Conservation (phyloP, 2,888 invertebrate species). For the Dorcus parallelipipedus region DNA sequence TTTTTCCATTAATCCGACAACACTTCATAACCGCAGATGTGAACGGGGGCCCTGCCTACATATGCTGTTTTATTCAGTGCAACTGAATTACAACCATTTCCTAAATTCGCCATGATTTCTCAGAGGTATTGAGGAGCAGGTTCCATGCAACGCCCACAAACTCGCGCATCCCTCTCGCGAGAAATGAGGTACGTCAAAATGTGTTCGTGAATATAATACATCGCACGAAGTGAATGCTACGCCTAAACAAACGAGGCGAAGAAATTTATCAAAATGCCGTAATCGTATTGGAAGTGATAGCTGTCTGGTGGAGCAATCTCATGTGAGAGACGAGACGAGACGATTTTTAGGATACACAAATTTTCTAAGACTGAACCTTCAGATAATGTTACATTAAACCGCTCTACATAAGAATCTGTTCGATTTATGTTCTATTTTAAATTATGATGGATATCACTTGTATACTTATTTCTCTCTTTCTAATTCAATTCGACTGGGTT, state of each 20-base stretch:
- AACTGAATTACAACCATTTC: constrained; percentile 3
- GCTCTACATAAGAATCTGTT: too few relatives aligned
- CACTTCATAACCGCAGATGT: neutral
- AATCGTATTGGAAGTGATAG: neutral
- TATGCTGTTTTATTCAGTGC: neutral
- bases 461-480: too few relatives aligned
- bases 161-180: constrained; percentile 5
- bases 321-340: too few relatives aligned
- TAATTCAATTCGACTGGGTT: too few relatives aligned
- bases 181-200: constrained; percentile 7
- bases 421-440: too few relatives aligned
- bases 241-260: neutral
- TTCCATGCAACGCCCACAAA: neutral
- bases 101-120: constrained; percentile 4
- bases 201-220: constrained; percentile 8
- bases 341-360: too few relatives aligned
- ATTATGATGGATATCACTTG: too few relatives aligned
- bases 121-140: neutral
- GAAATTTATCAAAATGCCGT: constrained; percentile 3
- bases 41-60: neutral
- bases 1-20: neutral
- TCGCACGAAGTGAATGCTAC: neutral
- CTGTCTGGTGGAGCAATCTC: too few relatives aligned
- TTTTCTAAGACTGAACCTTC: too few relatives aligned
- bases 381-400: too few relatives aligned